Conservation (phyloP, 2,113 vertebrate genomes). For the Myotis yumanensis region DNA sequence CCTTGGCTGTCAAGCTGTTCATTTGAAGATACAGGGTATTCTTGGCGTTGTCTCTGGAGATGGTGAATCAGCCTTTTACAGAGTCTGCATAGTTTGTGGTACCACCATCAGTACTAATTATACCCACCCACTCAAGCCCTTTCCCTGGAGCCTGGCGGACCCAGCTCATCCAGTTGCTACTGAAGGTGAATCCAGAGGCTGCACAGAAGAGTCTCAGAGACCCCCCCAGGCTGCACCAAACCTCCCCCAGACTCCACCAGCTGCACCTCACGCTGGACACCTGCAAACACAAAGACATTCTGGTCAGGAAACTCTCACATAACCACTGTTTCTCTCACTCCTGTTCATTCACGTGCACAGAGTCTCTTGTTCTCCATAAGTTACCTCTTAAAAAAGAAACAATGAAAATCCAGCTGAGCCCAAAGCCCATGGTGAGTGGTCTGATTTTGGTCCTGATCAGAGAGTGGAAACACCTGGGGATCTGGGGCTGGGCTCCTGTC, state of each 20-base stretch:
- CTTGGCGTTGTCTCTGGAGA: too few relatives aligned
- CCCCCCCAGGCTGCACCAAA: too few relatives aligned
- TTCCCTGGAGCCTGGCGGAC: background rate
- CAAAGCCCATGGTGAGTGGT: background rate
- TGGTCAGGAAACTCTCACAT: background rate
- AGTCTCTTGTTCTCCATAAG: background rate
- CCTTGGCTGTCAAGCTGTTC: too few relatives aligned
- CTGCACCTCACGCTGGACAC: too few relatives aligned
- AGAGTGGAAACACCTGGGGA: background rate
- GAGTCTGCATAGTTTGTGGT: background rate
- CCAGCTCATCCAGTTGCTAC: rapidly evolving
- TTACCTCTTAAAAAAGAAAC: background rate
- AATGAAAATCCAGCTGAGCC: background rate
- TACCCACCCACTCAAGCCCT: background rate
- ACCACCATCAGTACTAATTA: too few relatives aligned
- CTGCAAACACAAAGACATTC: background rate
- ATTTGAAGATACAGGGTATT: too few relatives aligned
- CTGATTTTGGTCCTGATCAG: background rate
- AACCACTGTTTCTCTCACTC: background rate
- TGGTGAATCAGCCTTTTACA: too few relatives aligned
- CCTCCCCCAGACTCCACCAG: too few relatives aligned
- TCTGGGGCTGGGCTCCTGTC: too few relatives aligned
- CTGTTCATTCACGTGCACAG: too few relatives aligned
- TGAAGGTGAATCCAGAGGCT: too few relatives aligned
- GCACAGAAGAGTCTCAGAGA: too few relatives aligned